Base-by-base conservation (phyloP, 2,888 invertebrate genomes). In the Carpatolechia fugitivella region DNA sequence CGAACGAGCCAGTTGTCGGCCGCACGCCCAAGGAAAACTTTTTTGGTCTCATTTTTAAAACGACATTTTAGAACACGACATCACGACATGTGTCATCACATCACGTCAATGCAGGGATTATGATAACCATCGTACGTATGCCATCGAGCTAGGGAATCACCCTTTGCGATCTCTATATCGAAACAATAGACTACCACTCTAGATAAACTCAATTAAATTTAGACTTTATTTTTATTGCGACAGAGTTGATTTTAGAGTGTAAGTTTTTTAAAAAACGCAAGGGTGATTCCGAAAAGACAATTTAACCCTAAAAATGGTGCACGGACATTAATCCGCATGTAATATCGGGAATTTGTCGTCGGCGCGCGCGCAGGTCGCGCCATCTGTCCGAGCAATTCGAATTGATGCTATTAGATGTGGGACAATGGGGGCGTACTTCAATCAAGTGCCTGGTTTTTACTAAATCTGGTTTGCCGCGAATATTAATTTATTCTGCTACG, bases 31-130 rank as follows among this genome's bases (percentile, higher is more conserved):
- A n/a, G n/a, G n/a, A n/a, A 60, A 58, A 49, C 60, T 60, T 63
- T 59, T 64, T 59, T 31, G 40, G 29, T 46, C 16, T 61, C 67
- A 72, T 75, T 78, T 83, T 85, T 78, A 80, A 80, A 84, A 74
- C 74, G 76, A 83, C 82, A 82, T 86, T 89, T 83, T 85, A 81
- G 78, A 83, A 78, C 83, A 79, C 84, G 82, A 82, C 76, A 71
- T 70, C 82, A 81, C 87, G 90, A 89, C 89, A 90, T 90, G 89
- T 90, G 90, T 90, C 90, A 86, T 90, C 90, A 90, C 90, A 90
- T 90, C 84, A 87, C 80, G 85, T 90, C 89, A 88, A 88, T 88
- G 88, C 82, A 79, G 83, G 88, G 90, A 90, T 90, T 90, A 90
- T 88, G 90, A 90, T 90, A 89, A 88, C 89, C 81, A 89, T 89